phyloP scores from a whole-genome alignment of 2,797 vertebrate genomes.

The Characodon lateralis region DNA sequence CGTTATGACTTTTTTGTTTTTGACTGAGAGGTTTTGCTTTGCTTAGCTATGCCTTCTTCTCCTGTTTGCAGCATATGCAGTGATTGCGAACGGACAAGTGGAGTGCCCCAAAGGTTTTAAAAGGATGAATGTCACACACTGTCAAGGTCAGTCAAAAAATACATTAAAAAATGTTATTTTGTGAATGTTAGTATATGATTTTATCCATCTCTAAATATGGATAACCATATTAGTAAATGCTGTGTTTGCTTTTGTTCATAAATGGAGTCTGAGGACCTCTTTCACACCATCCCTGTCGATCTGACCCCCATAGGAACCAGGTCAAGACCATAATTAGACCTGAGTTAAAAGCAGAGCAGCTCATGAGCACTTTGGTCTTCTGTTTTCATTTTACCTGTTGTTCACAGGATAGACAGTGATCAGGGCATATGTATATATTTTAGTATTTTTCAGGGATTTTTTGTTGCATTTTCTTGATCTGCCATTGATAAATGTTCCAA shows the following conservation, averaged over 20 bases:
- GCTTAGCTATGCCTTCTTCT: constrained; percentile 43
- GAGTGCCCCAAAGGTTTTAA: constrained; percentile 92
- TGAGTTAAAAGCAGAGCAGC: constrained; percentile 67
- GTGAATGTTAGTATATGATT: constrained; percentile 1
- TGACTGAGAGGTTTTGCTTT: constrained; percentile 36
- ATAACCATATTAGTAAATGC: background rate
- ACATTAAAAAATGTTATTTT: background rate
- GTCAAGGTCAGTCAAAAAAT: constrained; percentile 86
- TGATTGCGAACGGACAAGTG: constrained; percentile 90
- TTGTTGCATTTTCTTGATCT: constrained; percentile 32
- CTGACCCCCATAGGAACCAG: constrained; percentile 54
- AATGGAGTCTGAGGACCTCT: constrained; percentile 12
- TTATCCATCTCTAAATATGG: background rate
- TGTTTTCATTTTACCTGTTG: constrained; percentile 63
- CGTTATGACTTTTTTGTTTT: constrained; percentile 44
- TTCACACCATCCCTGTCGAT: constrained; percentile 49
- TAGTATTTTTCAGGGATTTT: constrained; percentile 28
- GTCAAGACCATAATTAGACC: constrained; percentile 62
- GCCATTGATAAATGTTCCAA: constrained; percentile 26
- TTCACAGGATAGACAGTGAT: constrained; percentile 38
- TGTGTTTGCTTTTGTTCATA: constrained; percentile 21
- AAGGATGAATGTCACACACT: constrained; percentile 88
- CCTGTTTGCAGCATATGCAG: constrained; percentile 81
- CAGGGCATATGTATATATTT: constrained; percentile 39
- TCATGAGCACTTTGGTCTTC: constrained; percentile 55